Evolutionary conservation across 2,888 invertebrate genomes (phyloP), one percentile per base, ranked within the genome.

Genomic region (Apomyelois bistriatella): DNA sequence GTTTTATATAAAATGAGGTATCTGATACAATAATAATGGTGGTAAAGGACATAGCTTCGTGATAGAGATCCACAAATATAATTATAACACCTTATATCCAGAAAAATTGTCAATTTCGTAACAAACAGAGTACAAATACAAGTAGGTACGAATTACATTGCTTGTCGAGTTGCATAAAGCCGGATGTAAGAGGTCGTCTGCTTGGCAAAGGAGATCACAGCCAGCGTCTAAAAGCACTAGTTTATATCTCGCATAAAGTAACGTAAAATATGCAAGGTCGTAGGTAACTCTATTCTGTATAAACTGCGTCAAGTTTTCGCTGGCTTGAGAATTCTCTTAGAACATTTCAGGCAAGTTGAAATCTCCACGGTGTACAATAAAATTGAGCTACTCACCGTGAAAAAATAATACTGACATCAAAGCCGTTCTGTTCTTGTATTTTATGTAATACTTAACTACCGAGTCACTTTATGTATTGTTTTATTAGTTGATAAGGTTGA

Each of bases 211-310:
- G 15, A 40, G 49, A 50, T 50, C 40, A 50, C 22, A 52, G 43
- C 17, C 28, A 43, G 52, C 48, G 41, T 48, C 53, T 54, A 52
- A 54, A 57, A 57, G 54, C 52, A 43, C 50, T 43, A 53, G 50
- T 54, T 57, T 57, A 48, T 57, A 49, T 53, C 53, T 54, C 50
- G 30, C 49, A 57, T 57, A 57, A 54, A 54, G 50, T 53, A 54
- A 50, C 40, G 48, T 50, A 50, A 54, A 57, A 54, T 57, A 54
- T 57, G 57, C 57, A 54, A 37, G 50, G 49, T 51, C 51, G 48
- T 40, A 53, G 52, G 52, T 52, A 52, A 52, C 43, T 52, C 22
- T 37, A 43, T 52, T 52, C 52, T 43, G 52, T 7, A 36, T 28
- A 43, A 52, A 52, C 43, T 43, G 28, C 43, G 42, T 52, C 52